These are phyloP conservation scores for Colletes collaris DNA, from an alignment of 2,888 invertebrate species.

Conservation along the genomic window DNA sequence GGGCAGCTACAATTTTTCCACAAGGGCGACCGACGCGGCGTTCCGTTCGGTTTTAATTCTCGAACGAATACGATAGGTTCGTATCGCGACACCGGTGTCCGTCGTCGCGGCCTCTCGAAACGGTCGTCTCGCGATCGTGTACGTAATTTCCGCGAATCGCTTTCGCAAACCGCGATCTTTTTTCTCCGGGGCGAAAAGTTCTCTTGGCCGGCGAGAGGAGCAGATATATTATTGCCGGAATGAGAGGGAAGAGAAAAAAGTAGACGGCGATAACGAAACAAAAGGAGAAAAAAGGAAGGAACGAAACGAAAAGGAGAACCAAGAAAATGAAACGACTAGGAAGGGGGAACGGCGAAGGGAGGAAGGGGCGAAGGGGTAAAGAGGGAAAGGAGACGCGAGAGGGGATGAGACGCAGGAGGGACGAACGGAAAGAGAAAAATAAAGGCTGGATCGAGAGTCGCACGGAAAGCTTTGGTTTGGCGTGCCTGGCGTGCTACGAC, in stretches of 20 bases:
- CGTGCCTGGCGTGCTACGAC: slow-evolving; percentile 69
- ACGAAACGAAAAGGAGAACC: slow-evolving; percentile 6
- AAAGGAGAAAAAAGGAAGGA: not conserved
- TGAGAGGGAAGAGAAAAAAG: slow-evolving; percentile 29
- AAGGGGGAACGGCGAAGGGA: not conserved
- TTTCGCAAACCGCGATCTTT: slow-evolving; percentile 53
- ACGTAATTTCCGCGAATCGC: slow-evolving; percentile 54
- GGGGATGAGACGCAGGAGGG: not conserved
- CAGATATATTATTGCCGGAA: slow-evolving; percentile 60
- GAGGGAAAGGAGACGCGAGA: not conserved
- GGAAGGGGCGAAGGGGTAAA: not conserved
- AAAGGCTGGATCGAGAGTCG: slow-evolving; percentile 63
- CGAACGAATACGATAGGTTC: no score
- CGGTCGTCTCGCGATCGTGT: not conserved
- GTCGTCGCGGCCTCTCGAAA: no score
- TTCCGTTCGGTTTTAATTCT: no score
- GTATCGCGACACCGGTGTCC: no score
- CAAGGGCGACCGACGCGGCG: no score
- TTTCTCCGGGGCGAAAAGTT: slow-evolving; percentile 36
- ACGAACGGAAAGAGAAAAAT: slow-evolving; percentile 41
- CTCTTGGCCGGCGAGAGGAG: slow-evolving; percentile 24
- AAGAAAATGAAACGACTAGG: slow-evolving; percentile 1
- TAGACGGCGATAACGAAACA: slow-evolving; percentile 8
- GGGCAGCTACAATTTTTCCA: no score
- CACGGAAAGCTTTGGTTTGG: slow-evolving; percentile 69